Evolutionary conservation across 2,113 vertebrate species (phyloP), one percentile per base, ranked within the genome.

Genomic region (Ictalurus punctatus): DNA sequence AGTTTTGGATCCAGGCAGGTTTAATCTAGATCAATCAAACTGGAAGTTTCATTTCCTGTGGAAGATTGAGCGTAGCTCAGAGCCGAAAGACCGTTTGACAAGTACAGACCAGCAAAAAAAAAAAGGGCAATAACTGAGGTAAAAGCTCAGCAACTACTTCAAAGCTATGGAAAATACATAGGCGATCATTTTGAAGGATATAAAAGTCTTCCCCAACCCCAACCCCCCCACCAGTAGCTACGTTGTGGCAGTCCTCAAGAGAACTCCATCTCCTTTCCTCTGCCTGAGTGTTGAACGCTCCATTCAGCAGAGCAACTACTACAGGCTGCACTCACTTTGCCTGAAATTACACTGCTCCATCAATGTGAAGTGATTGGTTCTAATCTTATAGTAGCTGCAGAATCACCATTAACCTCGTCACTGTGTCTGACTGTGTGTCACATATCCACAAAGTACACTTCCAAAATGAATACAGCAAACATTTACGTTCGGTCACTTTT

Each of bases 31-130:
- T 82, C 87, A 54, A 30, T 82, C 84, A 88, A 81, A 89, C 90
- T 86, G 73, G 23, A 83, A 86, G 85, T 93, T 93, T 94, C 91
- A 94, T 94, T 93, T 95, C 94, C 94, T 93, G 89, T 90, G 82
- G 86, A 83, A 34, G 86, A 91, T 79, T 79, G 84, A 89, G 61
- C 59, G 65, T 16, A 30, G 81, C 59, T 86, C 59, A 52, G 71
- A 83, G 58, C 27, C 79, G 65, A 88, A 86, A 88, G 74, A 25
- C 76, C 83, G 59, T 91, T 87, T 89, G 34, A 90, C 58, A 84
- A 67, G 63, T 48, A 30, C 37, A 84, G 56, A 25, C 61, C 74
- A 88, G 76, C 21, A 44, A 48, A 48, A 48, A 79, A 85, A 37
- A 78, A 56, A 56, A 79, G 44, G 23, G 67, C 87, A 88, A 81